phyloP scores from a whole-genome alignment of 2,113 vertebrate species.

The Rafetus swinhoei region DNA sequence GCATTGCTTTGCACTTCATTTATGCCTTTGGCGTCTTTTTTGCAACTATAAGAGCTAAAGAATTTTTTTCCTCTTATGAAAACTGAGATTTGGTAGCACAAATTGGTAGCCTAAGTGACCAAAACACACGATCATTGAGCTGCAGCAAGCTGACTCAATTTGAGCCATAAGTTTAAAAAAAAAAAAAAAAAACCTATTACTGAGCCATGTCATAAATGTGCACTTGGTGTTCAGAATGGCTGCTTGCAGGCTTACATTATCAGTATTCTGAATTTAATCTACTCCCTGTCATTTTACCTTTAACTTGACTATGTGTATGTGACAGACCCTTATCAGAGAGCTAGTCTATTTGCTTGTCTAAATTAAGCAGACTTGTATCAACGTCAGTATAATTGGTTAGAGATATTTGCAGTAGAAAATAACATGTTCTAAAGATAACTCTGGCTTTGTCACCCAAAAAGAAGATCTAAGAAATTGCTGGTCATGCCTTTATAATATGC shows the following conservation, averaged over 20 bases:
- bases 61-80: background rate
- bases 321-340: background rate
- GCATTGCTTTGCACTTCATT: accelerated
- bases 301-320: background rate
- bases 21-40: background rate
- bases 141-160: background rate
- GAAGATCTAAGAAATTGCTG: background rate
- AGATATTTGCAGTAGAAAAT: background rate
- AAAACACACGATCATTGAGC: background rate
- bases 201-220: accelerated
- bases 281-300: background rate
- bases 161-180: background rate
- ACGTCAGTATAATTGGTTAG: accelerated
- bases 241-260: background rate
- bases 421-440: background rate
- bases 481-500: background rate
- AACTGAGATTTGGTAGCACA: accelerated
- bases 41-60: accelerated
- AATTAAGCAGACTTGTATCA: accelerated
- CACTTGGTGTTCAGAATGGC: background rate
- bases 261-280: background rate
- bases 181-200: background rate
- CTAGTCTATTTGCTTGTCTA: background rate
- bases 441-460: background rate
- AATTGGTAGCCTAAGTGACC: background rate